Conservation (phyloP, 2,797 vertebrate genomes). For the Darevskia nairensis region DNA sequence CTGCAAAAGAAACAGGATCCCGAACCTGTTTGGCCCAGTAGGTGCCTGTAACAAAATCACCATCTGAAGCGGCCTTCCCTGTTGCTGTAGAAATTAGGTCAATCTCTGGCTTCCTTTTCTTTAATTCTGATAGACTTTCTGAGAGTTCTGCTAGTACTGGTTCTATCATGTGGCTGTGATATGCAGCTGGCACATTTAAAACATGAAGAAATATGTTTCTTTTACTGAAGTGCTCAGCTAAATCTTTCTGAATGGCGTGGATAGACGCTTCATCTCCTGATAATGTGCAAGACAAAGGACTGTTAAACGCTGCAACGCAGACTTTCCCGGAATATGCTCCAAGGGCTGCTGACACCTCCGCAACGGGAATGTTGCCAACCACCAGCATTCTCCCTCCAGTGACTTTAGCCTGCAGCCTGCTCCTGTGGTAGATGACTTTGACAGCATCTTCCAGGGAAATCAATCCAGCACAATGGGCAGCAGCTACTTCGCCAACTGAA, state of each 20-base stretch:
- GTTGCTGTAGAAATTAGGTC: constrained; percentile 88
- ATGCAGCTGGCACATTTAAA: constrained; percentile 83
- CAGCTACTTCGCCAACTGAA: constrained; percentile 88
- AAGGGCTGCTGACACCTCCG: constrained; percentile 76
- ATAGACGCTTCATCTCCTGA: constrained; percentile 83
- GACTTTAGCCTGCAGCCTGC: constrained; percentile 82
- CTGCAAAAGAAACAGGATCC: constrained; percentile 84
- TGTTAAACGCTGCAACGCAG: constrained; percentile 86
- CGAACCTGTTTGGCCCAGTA: constrained; percentile 88
- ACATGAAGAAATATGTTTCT: constrained; percentile 83
- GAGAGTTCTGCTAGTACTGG: constrained; percentile 78
- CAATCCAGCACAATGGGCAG: constrained; percentile 87
- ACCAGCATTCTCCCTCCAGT: constrained; percentile 86
- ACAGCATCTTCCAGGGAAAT: constrained; percentile 88
- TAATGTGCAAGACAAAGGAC: constrained; percentile 87
- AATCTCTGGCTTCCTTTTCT: constrained; percentile 72
- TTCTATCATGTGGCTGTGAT: constrained; percentile 90
- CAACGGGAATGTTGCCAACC: constrained; percentile 82
- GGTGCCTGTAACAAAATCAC: constrained; percentile 81
- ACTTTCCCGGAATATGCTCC: constrained; percentile 75
- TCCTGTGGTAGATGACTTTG: constrained; percentile 85
- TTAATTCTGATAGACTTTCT: constrained; percentile 75
- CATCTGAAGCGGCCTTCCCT: constrained; percentile 70
- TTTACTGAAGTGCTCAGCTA: constrained; percentile 72
- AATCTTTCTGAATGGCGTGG: constrained; percentile 69